Base-by-base conservation (phyloP, 2,888 invertebrate genomes). In the Spodoptera exigua region DNA sequence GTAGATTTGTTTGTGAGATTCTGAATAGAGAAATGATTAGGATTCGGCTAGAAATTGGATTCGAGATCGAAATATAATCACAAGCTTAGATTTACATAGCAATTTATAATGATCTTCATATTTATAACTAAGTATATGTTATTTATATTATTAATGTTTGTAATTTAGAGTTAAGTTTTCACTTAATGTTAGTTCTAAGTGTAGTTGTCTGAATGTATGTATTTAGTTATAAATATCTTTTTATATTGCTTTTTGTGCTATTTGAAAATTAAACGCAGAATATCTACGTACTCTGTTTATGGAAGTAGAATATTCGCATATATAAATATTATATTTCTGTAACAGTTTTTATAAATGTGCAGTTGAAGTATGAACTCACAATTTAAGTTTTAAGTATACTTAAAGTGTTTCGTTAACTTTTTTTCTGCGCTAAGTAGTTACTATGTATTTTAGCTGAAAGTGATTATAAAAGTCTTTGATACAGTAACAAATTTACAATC, bases 71-170 rank as follows among this genome's bases (percentile, higher is more conserved):
- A 53, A 17, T 48, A 54, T 59, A 63, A 61, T 61, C 56, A 59
- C 61, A 63, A 75, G 44, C 17, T 57, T 68, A 69, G 47, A 56
- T 43, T 55, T 58, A 69, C 37, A 37, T 65, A 70, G 43, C 40
- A 59, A 65, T 71, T 70, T 76, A 61, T 61, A 60, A 61, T 72
- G 68, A 76, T 72, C 73, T 68, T 73, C 70, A 74, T 67, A 64
- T 73, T 67, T 74, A 67, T 72, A 66, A 65, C 61, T 11, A n/a
- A n/a, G n/a, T n/a, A 59, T 75, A 54, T 44, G 55, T 76, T 72
- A 74, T 73, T 73, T 73, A 65, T 73, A 62, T 62, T 54, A 71
- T 75, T 39, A 61, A 63, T 67, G 47, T 55, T 70, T 68, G 57
- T 74, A 64, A 41, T 51, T 65, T 76, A 76, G 64, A 47, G 14